phyloP scores from a whole-genome alignment of 2,888 invertebrate species.

The Mesoligia furuncula region DNA sequence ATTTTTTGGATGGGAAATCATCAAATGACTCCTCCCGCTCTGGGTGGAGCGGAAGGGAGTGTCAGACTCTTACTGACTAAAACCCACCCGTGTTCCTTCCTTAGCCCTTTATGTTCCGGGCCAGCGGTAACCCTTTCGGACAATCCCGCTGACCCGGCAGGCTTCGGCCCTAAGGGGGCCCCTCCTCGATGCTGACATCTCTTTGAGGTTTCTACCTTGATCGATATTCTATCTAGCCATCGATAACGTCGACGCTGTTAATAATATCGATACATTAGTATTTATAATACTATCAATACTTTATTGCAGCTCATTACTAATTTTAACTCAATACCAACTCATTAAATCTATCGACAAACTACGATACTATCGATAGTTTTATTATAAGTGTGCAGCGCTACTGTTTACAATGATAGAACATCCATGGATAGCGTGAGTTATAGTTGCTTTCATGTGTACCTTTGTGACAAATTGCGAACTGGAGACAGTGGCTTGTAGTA shows the following conservation, averaged over 20 bases:
- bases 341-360: background rate
- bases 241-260: background rate
- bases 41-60: too few relatives aligned
- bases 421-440: slow-evolving; percentile 32
- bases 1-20: too few relatives aligned
- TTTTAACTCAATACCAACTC: background rate
- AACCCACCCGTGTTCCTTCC: too few relatives aligned
- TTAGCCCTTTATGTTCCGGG: too few relatives aligned
- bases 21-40: too few relatives aligned
- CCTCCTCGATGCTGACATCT: too few relatives aligned
- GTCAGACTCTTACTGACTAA: too few relatives aligned
- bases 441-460: slow-evolving; percentile 39
- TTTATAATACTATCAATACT: background rate
- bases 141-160: too few relatives aligned
- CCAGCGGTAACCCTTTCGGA: too few relatives aligned
- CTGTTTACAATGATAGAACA: slow-evolving; percentile 16
- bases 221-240: background rate
- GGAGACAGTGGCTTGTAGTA: slow-evolving; percentile 18
- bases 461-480: slow-evolving; percentile 53
- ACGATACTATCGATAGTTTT: slow-evolving; percentile 8
- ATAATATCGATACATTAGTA: background rate
- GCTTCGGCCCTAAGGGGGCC: too few relatives aligned
- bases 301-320: background rate
- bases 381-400: background rate
- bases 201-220: too few relatives aligned